Conservation (phyloP, 2,113 vertebrate genomes). For the Galbula dea region DNA sequence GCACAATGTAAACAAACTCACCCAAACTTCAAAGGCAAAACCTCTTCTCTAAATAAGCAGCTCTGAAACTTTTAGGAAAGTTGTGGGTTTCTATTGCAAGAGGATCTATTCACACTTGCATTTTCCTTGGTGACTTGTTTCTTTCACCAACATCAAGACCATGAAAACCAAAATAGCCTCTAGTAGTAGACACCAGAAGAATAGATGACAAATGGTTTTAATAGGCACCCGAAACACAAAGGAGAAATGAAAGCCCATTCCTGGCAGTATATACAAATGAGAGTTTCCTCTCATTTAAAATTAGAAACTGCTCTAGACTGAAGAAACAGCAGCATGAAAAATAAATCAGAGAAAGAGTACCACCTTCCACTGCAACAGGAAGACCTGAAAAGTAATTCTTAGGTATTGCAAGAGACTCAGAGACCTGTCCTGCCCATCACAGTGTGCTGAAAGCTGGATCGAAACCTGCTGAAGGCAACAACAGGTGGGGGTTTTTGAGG, state of each 20-base stretch:
- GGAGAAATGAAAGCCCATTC: conserved; percentile 61
- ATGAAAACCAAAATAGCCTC: conserved; percentile 58
- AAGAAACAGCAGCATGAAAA: background rate
- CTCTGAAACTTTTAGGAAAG: background rate
- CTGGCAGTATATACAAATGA: conserved; percentile 58
- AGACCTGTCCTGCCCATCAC: background rate
- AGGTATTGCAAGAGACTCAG: background rate
- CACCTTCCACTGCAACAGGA: background rate
- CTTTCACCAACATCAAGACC: conserved; percentile 46
- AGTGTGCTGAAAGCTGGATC: background rate
- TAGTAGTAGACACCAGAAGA: conserved; percentile 14
- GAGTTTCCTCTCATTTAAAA: conserved; percentile 58
- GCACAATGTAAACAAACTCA: conserved; percentile 26
- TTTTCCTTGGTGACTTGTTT: conserved; percentile 60
- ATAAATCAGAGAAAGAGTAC: conserved; percentile 26
- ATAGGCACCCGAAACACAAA: conserved; percentile 35
- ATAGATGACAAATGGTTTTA: conserved; percentile 37
- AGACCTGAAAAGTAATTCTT: background rate
- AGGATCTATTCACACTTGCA: conserved; percentile 59
- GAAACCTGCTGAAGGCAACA: background rate
- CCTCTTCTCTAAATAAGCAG: background rate
- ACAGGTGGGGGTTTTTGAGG: background rate
- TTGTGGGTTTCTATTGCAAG: conserved; percentile 51
- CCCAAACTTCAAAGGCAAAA: conserved; percentile 45
- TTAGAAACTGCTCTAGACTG: conserved; percentile 42